Evolutionary conservation across 1,140 invertebrate species (phyloP).

Genomic region (Cyclargus thomasi): DNA sequence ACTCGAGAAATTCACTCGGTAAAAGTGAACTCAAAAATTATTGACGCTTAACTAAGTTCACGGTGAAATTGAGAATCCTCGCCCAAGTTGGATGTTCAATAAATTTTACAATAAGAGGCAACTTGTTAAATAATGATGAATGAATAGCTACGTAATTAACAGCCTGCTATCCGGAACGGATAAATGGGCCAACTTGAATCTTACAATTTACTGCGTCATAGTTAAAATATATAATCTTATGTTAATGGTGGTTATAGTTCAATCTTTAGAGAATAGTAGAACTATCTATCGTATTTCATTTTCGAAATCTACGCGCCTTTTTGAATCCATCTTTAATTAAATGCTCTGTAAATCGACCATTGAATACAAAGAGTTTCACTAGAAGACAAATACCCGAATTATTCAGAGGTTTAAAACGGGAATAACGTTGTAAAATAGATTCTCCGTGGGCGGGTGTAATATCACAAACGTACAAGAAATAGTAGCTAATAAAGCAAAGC

Average conservation of each 20-base stretch:
- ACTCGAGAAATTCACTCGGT: background rate
- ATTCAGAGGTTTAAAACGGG: conserved; percentile 8
- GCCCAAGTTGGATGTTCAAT: background rate
- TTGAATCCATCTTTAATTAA: background rate
- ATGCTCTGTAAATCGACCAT: background rate
- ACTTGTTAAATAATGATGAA: conserved; percentile 4
- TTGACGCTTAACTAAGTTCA: background rate
- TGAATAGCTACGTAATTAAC: conserved; percentile 9
- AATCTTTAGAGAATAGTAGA: background rate
- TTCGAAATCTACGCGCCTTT: too few relatives aligned
- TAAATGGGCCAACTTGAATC: background rate
- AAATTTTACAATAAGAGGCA: background rate
- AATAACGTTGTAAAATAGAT: background rate
- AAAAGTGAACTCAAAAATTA: background rate
- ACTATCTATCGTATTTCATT: too few relatives aligned
- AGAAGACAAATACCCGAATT: background rate
- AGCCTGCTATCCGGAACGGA: conserved; percentile 3
- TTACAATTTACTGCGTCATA: background rate
- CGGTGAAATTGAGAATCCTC: background rate
- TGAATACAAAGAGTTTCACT: background rate
- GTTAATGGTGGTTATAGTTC: background rate
- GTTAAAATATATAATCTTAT: background rate
- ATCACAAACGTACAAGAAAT: conserved; percentile 20
- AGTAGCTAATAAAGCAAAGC: conserved; percentile 24
- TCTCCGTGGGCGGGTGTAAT: conserved; percentile 15